Evolutionary conservation across 1,140 invertebrate genomes (phyloP).

Genomic region (Colletes latitarsis): DNA sequence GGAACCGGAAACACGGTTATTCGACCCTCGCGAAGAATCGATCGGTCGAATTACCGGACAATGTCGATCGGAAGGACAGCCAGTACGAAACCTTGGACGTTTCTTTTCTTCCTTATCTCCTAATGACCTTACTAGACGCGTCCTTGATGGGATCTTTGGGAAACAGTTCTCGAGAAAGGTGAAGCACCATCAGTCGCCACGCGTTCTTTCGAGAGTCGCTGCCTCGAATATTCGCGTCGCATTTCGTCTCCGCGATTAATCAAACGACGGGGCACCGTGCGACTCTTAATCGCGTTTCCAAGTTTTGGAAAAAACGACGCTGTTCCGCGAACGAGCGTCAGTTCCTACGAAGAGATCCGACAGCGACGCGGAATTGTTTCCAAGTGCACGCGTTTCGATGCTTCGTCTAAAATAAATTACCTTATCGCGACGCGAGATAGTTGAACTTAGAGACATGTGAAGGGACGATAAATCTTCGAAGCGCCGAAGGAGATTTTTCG

Average conservation of each 20-base stretch:
- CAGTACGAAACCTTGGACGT: constrained; percentile 2
- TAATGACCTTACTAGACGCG: neutral
- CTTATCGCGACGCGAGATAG: neutral
- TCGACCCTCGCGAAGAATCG: neutral
- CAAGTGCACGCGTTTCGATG: too few relatives aligned
- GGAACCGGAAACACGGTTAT: too few relatives aligned
- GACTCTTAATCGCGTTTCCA: neutral
- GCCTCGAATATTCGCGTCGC: neutral
- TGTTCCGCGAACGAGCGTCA: too few relatives aligned
- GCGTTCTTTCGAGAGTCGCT: neutral
- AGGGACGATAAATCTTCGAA: neutral
- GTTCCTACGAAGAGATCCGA: neutral
- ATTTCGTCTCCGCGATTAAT: neutral
- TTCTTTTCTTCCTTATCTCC: constrained; percentile 46
- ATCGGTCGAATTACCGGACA: neutral
- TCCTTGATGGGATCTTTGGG: constrained; percentile 32
- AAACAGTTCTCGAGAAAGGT: constrained; percentile 25
- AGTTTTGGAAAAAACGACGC: neutral
- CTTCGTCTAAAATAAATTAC: too few relatives aligned
- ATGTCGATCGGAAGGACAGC: constrained; percentile 33
- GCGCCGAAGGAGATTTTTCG: neutral
- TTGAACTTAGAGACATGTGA: neutral
- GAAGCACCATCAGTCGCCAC: constrained; percentile 32
- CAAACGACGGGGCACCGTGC: neutral
- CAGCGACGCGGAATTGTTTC: too few relatives aligned